Evolutionary conservation across 2,113 vertebrate species (phyloP).

Genomic region (Plecotus auritus): DNA sequence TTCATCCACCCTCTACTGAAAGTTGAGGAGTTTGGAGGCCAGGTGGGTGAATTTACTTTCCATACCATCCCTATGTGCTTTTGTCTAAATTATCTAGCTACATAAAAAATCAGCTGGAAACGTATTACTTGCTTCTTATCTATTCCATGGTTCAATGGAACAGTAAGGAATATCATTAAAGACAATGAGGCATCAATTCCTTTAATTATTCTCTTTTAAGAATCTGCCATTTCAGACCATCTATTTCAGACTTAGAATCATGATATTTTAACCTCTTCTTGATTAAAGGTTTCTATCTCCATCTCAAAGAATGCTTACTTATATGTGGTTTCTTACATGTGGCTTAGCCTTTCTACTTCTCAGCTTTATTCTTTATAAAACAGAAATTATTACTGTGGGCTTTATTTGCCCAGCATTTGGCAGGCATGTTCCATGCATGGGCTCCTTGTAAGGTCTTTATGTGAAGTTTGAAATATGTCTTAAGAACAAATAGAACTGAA

Average conservation of each 20-base stretch:
- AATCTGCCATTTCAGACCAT: constrained; percentile 64
- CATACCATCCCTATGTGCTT: constrained; percentile 26
- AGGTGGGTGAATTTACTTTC: constrained; percentile 39
- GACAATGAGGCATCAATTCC: constrained; percentile 71
- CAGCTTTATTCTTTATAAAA: constrained; percentile 51
- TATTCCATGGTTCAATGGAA: constrained; percentile 63
- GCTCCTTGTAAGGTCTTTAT: neutral
- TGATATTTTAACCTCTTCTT: constrained; percentile 73
- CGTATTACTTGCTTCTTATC: constrained; percentile 65
- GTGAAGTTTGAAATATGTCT: constrained; percentile 1
- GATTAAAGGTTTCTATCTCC: constrained; percentile 72
- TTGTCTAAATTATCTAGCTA: constrained; percentile 63
- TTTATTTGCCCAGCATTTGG: constrained; percentile 57
- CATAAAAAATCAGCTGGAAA: constrained; percentile 70
- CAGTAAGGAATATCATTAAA: constrained; percentile 71
- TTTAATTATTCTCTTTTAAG: constrained; percentile 72
- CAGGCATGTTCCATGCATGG: constrained; percentile 32
- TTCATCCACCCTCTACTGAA: neutral
- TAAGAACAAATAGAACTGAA: constrained; percentile 33
- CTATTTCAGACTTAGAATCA: constrained; percentile 66
- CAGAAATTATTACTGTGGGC: constrained; percentile 53
- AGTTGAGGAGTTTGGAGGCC: neutral
- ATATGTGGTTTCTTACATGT: constrained; percentile 61
- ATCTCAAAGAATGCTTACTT: constrained; percentile 69
- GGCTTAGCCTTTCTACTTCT: constrained; percentile 67